Evolutionary conservation across 2,113 vertebrate genomes (phyloP).

Genomic region (Marmota monax): DNA sequence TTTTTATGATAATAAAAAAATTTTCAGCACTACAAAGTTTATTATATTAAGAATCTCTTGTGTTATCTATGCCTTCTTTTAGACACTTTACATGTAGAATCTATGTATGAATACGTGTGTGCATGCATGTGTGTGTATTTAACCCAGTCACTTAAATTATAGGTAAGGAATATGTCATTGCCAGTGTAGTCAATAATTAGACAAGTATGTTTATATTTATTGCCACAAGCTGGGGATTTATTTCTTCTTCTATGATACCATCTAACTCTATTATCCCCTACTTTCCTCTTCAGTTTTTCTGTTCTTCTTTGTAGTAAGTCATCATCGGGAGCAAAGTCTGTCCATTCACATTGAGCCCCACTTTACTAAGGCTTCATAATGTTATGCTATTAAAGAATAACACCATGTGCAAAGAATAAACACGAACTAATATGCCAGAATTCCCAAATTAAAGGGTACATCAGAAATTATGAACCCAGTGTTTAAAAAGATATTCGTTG

Average conservation of each 20-base stretch:
- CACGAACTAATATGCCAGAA: background rate
- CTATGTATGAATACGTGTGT: background rate
- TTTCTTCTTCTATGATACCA: background rate
- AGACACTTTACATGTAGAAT: background rate
- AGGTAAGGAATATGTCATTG: background rate
- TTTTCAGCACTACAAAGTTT: background rate
- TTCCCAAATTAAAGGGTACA: background rate
- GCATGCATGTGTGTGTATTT: background rate
- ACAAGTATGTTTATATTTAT: background rate
- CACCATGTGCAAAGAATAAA: background rate
- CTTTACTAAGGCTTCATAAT: background rate
- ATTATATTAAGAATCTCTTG: background rate
- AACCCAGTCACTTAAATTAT: background rate
- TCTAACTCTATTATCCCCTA: background rate
- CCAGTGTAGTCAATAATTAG: background rate
- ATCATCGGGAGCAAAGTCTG: background rate
- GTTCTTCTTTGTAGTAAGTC: background rate
- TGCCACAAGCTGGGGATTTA: background rate
- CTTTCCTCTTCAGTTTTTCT: background rate
- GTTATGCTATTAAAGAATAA: background rate
- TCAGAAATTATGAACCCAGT: background rate
- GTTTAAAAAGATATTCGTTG: background rate
- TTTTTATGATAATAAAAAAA: slow-evolving; percentile 5
- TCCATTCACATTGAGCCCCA: background rate
- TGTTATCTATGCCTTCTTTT: background rate